These are phyloP conservation scores for Diabrotica balteata DNA, from an alignment of 2,888 invertebrate species.

Conservation along the genomic window DNA sequence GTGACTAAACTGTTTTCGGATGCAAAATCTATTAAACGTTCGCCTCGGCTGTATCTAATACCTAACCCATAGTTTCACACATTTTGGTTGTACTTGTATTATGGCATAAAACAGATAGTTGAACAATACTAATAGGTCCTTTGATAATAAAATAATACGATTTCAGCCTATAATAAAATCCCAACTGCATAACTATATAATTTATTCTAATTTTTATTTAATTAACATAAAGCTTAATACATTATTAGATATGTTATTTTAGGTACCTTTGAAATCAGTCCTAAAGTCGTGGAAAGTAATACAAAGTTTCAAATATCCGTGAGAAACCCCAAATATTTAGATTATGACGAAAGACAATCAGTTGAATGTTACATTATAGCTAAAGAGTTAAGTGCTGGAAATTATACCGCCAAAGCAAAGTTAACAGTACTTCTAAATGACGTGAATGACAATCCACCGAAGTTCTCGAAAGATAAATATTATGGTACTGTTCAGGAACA, in stretches of 20 bases:
- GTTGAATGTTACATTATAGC: conserved; percentile 78
- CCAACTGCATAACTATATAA: no score
- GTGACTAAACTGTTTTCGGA: no score
- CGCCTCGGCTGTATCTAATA: no score
- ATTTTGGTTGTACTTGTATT: no score
- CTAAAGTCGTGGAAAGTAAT: conserved; percentile 78
- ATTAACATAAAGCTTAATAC: no score
- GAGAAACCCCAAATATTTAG: conserved; percentile 80
- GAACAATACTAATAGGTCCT: no score
- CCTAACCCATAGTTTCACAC: no score
- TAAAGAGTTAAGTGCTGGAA: conserved; percentile 79
- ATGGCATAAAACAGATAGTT: no score
- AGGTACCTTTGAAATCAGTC: conserved; percentile 83
- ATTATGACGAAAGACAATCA: conserved; percentile 82
- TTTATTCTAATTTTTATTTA: no score
- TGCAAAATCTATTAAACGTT: no score
- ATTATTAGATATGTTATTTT: background rate
- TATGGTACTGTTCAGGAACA: conserved; percentile 81
- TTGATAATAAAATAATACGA: no score
- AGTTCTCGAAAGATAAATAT: conserved; percentile 77
- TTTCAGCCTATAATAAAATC: no score
- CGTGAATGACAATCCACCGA: conserved; percentile 87
- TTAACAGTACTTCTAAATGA: conserved; percentile 84
- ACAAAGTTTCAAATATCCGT: conserved; percentile 81
- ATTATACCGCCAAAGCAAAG: conserved; percentile 75